Evolutionary conservation across 2,888 invertebrate species (phyloP), one percentile per base, ranked within the genome.

Genomic region (Chesias legatella): DNA sequence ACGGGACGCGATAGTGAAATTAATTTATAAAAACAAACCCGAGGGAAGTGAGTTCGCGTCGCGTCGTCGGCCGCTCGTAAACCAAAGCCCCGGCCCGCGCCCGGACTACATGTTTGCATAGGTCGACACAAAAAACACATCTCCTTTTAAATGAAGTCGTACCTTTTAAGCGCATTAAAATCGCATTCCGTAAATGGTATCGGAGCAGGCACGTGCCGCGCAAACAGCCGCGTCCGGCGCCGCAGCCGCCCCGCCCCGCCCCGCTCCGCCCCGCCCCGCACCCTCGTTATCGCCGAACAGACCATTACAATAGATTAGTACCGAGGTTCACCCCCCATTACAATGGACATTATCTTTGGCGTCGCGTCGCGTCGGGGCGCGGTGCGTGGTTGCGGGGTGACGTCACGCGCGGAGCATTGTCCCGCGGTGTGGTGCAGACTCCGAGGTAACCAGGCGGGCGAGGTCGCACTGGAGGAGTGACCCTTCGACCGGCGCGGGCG

Each of bases 181-280:
- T 79, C 68, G 79, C 79, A 75, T 79, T 79, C 82, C 82, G 63
- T 78, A 77, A 74, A 81, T 71, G 82, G 81, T 68, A 60, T 70
- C 74, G 79, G 77, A 74, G 72, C 72, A 76, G 79, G 82, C 83
- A 79, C 84, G 84, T 73, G 83, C 80, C 83, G 67, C 58, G 56
- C 66, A 63, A 66, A 67, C 66, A 68, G 33, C 45, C 50, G 31
- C 62, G 57, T 51, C 56, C 54, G 49, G 45, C 43, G 20, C 25
- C 36, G 43, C 10, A 24, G 17, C 23, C 35, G 33, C 45, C 35
- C 42, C 37, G 43, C 33, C 46, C 27, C 35, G 20, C 36, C 39
- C 29, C 30, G 24, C 29, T 36, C 22, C 30, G 9, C 20, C 10
- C 7, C 28, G 10, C 17, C 17, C 21, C 9, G 27, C n/a, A n/a